Evolutionary conservation across 23 tunicate genomes (phyloP).

Genomic region (Diplosoma virens): DNA sequence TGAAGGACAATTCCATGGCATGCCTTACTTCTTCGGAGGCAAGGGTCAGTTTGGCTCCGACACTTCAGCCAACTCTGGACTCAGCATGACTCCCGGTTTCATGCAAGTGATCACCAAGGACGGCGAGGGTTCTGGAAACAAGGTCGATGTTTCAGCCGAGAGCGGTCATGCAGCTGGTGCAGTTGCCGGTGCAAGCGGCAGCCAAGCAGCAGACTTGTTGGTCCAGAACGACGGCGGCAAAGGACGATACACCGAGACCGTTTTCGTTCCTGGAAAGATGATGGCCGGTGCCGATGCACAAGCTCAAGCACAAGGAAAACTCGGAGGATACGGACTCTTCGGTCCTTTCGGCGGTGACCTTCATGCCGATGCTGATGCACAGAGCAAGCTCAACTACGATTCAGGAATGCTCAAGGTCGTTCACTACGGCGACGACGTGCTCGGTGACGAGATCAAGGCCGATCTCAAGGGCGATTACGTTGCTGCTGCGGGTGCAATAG

Average conservation of each 20-base stretch:
- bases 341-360: neutral
- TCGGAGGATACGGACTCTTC: constrained; percentile 2
- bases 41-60: neutral
- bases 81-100: neutral
- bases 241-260: neutral
- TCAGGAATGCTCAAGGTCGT: neutral
- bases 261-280: constrained; percentile 8
- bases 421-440: constrained; percentile 1
- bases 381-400: constrained; percentile 7
- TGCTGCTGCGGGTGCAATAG: neutral
- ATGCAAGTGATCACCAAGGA: constrained; percentile 10
- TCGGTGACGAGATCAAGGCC: neutral
- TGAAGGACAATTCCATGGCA: constrained; percentile 3
- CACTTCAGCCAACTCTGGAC: neutral
- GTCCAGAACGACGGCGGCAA: neutral
- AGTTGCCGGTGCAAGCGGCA: constrained; percentile 14
- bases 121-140: neutral
- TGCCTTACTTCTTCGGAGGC: constrained; percentile 1
- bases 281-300: neutral
- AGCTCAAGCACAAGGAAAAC: neutral
- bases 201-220: neutral
- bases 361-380: neutral
- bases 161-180: constrained; percentile 3
- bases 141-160: constrained; percentile 2
- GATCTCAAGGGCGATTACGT: constrained; percentile 3